Evolutionary conservation across 2,113 vertebrate genomes (phyloP).

Genomic region (Hepsetus odoe): DNA sequence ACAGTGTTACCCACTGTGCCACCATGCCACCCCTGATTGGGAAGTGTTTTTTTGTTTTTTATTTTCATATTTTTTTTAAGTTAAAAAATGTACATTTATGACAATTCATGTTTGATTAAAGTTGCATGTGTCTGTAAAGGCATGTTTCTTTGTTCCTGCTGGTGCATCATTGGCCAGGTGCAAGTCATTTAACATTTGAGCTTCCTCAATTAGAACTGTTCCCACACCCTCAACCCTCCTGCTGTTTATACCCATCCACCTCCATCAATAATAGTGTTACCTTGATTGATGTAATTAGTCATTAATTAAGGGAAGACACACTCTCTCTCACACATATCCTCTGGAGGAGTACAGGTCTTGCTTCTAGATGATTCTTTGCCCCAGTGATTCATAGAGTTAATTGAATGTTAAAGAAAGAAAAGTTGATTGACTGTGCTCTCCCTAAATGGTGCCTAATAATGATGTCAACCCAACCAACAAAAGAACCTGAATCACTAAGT

Average conservation of each 20-base stretch:
- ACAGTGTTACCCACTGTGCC: too few species aligned
- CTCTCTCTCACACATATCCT: not conserved
- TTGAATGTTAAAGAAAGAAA: constrained; percentile 11
- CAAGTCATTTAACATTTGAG: not conserved
- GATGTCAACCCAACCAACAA: constrained; percentile 26
- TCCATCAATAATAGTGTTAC: constrained; percentile 22
- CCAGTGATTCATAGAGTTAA: constrained; percentile 38
- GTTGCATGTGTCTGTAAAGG: not conserved
- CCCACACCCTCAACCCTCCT: constrained; percentile 38
- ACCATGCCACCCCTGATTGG: too few species aligned
- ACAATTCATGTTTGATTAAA: not conserved
- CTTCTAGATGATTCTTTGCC: constrained; percentile 31
- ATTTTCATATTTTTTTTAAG: too few species aligned
- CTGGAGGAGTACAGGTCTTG: constrained; percentile 9
- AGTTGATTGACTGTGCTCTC: constrained; percentile 29
- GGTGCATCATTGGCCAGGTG: not conserved
- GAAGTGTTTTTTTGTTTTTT: too few species aligned
- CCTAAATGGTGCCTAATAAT: constrained; percentile 34
- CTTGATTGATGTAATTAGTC: constrained; percentile 15
- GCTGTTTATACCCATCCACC: not conserved
- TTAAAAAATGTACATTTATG: too few species aligned
- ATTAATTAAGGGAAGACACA: constrained; percentile 23
- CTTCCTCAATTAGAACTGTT: constrained; percentile 1
- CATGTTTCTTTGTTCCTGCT: not conserved
- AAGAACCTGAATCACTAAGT: not conserved